Evolutionary conservation across 2,113 vertebrate species (phyloP).

Genomic region (Grantiella picta): DNA sequence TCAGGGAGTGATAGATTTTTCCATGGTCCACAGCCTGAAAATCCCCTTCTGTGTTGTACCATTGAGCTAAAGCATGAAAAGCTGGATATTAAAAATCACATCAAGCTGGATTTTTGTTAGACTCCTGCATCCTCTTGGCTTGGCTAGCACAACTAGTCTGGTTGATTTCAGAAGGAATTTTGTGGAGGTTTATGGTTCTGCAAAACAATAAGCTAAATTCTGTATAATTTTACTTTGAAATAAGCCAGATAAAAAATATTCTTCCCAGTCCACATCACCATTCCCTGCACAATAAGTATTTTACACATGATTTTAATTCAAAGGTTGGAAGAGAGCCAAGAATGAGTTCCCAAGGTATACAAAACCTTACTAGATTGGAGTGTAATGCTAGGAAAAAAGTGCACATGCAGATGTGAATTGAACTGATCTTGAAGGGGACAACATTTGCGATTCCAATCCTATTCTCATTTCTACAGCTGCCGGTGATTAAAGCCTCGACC

Average conservation of each 20-base stretch:
- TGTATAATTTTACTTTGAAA: conserved; percentile 19
- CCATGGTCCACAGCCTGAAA: neutral
- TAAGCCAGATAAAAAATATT: conserved; percentile 11
- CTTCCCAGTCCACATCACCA: neutral
- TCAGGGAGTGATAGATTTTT: neutral
- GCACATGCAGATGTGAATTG: conserved; percentile 1
- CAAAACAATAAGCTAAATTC: conserved; percentile 6
- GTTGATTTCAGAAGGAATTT: conserved; percentile 10
- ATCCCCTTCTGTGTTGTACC: neutral
- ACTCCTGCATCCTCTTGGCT: neutral
- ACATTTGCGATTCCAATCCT: neutral
- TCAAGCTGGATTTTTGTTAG: neutral
- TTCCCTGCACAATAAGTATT: conserved; percentile 2
- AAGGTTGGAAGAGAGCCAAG: neutral
- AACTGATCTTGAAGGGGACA: neutral
- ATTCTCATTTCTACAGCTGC: conserved; percentile 34
- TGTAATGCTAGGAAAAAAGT: neutral
- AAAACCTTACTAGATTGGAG: conserved; percentile 1
- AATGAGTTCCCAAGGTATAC: neutral
- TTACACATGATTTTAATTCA: neutral
- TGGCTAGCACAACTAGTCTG: neutral
- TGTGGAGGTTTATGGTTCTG: neutral
- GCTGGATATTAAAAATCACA: neutral
- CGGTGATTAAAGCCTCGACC: conserved; percentile 23
- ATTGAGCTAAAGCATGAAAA: neutral